Evolutionary conservation across 2,797 vertebrate species (phyloP).

Genomic region (Acanthurus leucopareius): DNA sequence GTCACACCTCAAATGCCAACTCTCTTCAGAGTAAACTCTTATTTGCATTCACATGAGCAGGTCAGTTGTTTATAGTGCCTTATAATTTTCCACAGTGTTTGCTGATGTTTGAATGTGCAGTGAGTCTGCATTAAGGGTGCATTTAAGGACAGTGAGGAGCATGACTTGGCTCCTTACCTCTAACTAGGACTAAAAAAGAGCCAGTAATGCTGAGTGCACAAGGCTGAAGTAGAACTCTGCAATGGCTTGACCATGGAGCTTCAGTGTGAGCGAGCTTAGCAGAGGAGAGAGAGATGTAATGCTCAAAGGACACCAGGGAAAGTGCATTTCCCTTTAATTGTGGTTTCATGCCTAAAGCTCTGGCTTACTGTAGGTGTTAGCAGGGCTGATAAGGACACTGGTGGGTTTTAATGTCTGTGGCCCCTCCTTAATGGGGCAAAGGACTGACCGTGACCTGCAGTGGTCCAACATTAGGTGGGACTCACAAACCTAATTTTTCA

Average conservation of each 20-base stretch:
- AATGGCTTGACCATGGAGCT: constrained; percentile 4
- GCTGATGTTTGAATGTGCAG: neutral
- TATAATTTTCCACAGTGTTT: constrained; percentile 8
- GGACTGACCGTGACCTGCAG: constrained; percentile 48
- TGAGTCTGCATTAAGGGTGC: constrained; percentile 1
- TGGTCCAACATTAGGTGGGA: constrained; percentile 29
- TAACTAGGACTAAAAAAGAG: constrained; percentile 35
- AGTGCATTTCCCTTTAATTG: constrained; percentile 57
- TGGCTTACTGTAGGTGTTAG: constrained; percentile 44
- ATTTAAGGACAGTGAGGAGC: constrained; percentile 13
- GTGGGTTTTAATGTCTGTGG: constrained; percentile 43
- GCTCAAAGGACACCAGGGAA: constrained; percentile 39
- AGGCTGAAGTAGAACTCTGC: constrained; percentile 11
- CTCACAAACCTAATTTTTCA: constrained; percentile 35
- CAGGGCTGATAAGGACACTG: constrained; percentile 43
- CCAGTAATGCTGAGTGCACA: constrained; percentile 19
- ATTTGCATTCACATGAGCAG: neutral
- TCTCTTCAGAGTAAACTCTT: neutral
- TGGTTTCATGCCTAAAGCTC: constrained; percentile 59
- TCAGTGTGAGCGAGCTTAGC: constrained; percentile 13
- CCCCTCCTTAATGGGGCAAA: constrained; percentile 28
- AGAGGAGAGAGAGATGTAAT: constrained; percentile 11
- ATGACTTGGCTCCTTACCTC: constrained; percentile 17
- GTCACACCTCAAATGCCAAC: neutral
- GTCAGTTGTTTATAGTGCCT: constrained; percentile 4